phyloP scores from a whole-genome alignment of 2,113 vertebrate species.

The Halichoeres trimaculatus region DNA sequence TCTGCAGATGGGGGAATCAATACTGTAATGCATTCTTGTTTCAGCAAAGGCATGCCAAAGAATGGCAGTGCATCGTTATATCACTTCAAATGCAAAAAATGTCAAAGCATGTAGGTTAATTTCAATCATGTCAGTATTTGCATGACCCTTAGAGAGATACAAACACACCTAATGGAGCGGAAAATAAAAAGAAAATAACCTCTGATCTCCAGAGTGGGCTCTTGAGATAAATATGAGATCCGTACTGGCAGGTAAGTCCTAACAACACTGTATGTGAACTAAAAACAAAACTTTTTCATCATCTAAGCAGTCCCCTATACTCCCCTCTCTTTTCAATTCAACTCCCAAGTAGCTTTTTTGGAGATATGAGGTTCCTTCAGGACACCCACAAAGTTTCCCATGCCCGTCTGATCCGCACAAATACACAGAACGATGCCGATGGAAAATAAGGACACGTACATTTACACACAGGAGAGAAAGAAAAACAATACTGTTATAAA shows the following conservation, averaged over 20 bases:
- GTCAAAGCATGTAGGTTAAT: constrained; percentile 9
- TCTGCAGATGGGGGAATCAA: constrained; percentile 23
- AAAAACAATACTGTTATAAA: constrained; percentile 74
- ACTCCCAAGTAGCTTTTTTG: constrained; percentile 24
- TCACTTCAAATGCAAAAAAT: constrained; percentile 30
- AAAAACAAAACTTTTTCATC: constrained; percentile 17
- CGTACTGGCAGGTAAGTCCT: constrained; percentile 12
- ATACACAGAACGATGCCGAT: constrained; percentile 65
- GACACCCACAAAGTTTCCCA: constrained; percentile 55
- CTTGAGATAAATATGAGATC: constrained; percentile 36
- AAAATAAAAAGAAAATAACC: neutral
- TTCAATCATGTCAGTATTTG: constrained; percentile 26
- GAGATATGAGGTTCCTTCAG: constrained; percentile 54
- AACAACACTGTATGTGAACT: constrained; percentile 47
- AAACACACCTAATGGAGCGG: constrained; percentile 14
- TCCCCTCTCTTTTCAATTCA: constrained; percentile 33
- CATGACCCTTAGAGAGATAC: constrained; percentile 20
- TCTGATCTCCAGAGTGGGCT: constrained; percentile 29
- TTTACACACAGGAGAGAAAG: constrained; percentile 56
- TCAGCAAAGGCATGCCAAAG: constrained; percentile 24
- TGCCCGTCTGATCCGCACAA: constrained; percentile 61
- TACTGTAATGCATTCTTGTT: constrained; percentile 35
- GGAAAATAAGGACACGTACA: constrained; percentile 68
- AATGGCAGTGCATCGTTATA: constrained; percentile 34
- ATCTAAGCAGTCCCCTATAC: constrained; percentile 14